These are phyloP conservation scores for Cephalopterus ornatus DNA, from an alignment of 2,113 vertebrate genomes.

Conservation along the genomic window DNA sequence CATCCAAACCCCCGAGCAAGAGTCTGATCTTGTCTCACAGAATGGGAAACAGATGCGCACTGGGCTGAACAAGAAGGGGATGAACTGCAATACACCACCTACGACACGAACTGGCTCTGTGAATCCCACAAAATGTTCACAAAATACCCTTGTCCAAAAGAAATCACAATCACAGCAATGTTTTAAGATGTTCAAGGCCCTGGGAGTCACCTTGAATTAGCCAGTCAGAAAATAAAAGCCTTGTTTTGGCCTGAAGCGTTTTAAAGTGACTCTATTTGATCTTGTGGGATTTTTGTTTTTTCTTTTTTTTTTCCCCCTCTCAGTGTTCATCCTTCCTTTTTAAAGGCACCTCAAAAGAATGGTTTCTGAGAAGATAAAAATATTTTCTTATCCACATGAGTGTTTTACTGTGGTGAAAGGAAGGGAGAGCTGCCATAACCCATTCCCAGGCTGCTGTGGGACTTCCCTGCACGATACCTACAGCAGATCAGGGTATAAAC, in stretches of 20 bases:
- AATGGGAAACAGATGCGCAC: too few species aligned
- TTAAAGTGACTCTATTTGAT: rapidly evolving
- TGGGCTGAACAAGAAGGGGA: neutral
- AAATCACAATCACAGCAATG: neutral
- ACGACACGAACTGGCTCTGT: rapidly evolving
- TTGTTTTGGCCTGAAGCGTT: neutral
- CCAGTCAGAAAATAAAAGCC: neutral
- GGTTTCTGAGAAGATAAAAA: neutral
- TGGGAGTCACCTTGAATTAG: neutral
- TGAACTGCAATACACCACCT: rapidly evolving
- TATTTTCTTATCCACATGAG: neutral
- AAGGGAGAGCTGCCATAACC: neutral
- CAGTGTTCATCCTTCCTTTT: neutral
- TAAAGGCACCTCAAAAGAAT: neutral
- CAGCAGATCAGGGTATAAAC: neutral
- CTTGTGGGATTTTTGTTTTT: neutral
- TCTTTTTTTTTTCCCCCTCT: rapidly evolving
- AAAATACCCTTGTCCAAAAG: neutral
- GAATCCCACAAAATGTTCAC: rapidly evolving
- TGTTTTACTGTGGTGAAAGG: neutral
- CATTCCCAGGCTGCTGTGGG: neutral
- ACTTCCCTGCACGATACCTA: neutral
- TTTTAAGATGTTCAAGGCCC: neutral
- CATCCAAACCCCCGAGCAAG: neutral
- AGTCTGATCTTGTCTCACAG: neutral